These are phyloP conservation scores for Lithobates sylvaticus DNA, from an alignment of 2,797 vertebrate genomes.

Conservation along the genomic window DNA sequence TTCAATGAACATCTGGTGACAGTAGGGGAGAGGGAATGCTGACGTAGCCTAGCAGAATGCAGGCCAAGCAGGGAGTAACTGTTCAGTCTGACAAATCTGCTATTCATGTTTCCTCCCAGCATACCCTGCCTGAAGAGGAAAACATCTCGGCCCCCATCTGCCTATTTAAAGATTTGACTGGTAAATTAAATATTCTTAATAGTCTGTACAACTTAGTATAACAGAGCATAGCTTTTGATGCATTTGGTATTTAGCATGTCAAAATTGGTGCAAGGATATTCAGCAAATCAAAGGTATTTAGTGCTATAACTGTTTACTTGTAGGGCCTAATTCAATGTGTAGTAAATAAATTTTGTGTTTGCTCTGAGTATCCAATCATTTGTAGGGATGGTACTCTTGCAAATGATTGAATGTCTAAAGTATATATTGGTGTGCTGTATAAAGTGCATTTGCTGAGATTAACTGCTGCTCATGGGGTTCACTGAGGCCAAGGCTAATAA, in stretches of 20 bases:
- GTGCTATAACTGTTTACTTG: background rate
- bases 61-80: conserved; percentile 55
- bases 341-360: background rate
- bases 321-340: background rate
- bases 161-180: conserved; percentile 22
- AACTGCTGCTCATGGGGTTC: background rate
- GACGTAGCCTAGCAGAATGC: conserved; percentile 54
- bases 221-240: background rate
- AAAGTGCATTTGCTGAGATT: background rate
- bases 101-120: conserved; percentile 40
- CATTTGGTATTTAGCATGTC: background rate
- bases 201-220: background rate
- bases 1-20: background rate
- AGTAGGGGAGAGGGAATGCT: conserved; percentile 47
- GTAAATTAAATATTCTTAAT: conserved; percentile 20
- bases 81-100: conserved; percentile 2
- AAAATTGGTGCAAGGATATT: background rate
- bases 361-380: background rate
- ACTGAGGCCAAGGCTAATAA: too few relatives aligned
- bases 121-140: conserved; percentile 34
- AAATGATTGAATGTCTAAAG: background rate
- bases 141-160: conserved; percentile 26
- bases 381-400: background rate
- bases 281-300: background rate
- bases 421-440: background rate